These are phyloP conservation scores for Amphipoea oculea DNA, from an alignment of 2,888 invertebrate genomes.

Conservation along the genomic window DNA sequence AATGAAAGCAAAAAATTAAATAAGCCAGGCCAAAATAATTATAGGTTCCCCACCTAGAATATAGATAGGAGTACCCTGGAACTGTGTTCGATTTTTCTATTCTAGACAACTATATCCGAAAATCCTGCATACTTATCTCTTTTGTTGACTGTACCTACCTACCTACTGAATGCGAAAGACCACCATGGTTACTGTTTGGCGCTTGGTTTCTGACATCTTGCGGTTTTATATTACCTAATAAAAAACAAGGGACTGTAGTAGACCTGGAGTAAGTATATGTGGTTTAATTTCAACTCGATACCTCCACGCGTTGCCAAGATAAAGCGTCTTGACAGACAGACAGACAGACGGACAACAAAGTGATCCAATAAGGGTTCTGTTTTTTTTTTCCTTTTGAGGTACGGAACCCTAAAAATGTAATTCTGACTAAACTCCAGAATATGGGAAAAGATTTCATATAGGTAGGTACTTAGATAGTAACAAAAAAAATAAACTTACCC, in stretches of 20 bases:
- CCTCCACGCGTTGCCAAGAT: too few species aligned
- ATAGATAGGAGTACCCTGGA: neutral
- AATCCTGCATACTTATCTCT: too few species aligned
- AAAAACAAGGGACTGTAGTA: neutral
- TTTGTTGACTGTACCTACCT: too few species aligned
- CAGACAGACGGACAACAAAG: too few species aligned
- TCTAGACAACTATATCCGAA: neutral
- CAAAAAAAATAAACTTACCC: slow-evolving; percentile 65
- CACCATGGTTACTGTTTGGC: too few species aligned
- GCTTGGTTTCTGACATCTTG: neutral
- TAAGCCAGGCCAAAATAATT: neutral
- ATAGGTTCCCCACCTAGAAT: too few species aligned
- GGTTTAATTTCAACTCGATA: too few species aligned
- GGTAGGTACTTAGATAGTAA: neutral
- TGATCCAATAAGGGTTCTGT: too few species aligned
- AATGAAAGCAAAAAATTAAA: slow-evolving; percentile 6
- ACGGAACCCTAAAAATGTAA: too few species aligned
- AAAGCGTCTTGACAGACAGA: too few species aligned
- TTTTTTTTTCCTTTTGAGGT: too few species aligned
- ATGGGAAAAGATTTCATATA: neutral
- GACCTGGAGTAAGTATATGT: too few species aligned
- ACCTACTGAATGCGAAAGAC: neutral
- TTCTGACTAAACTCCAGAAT: neutral
- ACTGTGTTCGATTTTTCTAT: neutral
- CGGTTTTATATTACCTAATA: neutral